Percentiles rank a stretch among this genome's conserved stretches.
phyloP scores from a whole-genome alignment of 2,797 vertebrate genomes.

The Cirrhinus mrigala region DNA sequence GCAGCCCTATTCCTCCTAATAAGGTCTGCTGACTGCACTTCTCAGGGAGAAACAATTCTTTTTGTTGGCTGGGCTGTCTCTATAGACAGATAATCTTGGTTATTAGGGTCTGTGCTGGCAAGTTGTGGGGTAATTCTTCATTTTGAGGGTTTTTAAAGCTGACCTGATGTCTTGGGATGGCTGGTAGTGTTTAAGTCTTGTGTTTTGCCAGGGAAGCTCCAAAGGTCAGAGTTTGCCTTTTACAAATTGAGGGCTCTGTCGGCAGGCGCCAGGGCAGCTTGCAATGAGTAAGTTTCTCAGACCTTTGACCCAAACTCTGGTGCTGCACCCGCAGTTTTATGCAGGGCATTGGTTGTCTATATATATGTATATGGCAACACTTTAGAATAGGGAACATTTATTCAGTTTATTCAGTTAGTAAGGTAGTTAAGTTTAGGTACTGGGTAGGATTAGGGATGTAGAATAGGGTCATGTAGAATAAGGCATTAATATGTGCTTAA shows the following conservation, averaged over 20 bases:
- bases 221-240: slow-evolving; percentile 79
- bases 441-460: too few relatives aligned
- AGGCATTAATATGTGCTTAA: too few relatives aligned
- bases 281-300: slow-evolving; percentile 77
- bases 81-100: slow-evolving; percentile 77
- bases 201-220: slow-evolving; percentile 83
- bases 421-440: too few relatives aligned
- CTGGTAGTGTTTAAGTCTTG: slow-evolving; percentile 82
- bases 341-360: slow-evolving; percentile 77
- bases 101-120: slow-evolving; percentile 72
- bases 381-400: too few relatives aligned
- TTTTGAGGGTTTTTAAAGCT: slow-evolving; percentile 70
- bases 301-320: slow-evolving; percentile 84
- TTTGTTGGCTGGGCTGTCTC: slow-evolving; percentile 68
- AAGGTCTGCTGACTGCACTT: slow-evolving; percentile 31
- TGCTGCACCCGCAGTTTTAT: slow-evolving; percentile 79
- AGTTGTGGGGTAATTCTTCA: slow-evolving; percentile 72
- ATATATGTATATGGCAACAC: too few relatives aligned
- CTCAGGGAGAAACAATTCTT: slow-evolving; percentile 73
- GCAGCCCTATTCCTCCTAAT: slow-evolving; percentile 42
- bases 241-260: slow-evolving; percentile 85
- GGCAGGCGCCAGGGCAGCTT: slow-evolving; percentile 86
- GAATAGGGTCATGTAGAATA: too few relatives aligned
- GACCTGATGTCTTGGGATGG: slow-evolving; percentile 70
- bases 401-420: too few relatives aligned